Evolutionary conservation across 2,113 vertebrate species (phyloP), one percentile per base, ranked within the genome.

Genomic region (Cisticola juncidis): DNA sequence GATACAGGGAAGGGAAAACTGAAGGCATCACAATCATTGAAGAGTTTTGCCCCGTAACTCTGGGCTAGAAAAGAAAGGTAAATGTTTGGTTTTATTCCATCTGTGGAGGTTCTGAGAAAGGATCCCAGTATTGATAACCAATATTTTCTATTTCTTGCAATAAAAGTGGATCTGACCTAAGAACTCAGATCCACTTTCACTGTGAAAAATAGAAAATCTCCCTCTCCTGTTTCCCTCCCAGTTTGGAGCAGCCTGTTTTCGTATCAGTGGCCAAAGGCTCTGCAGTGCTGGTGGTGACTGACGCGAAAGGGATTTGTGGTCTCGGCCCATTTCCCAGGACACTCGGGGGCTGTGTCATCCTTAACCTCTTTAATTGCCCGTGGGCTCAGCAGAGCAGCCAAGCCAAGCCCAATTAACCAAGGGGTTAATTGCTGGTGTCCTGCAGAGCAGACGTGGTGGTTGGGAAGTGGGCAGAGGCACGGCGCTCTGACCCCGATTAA

Each of bases 331-430:
- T 92, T 95, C 73, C 81, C 71, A 42, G 81, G 33, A 22, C 36
- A 2, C n/a, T n/a, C 44, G 9, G 16, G 62, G 91, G 89, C 81
- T 94, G 89, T 56, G 81, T 95, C 94, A 95, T 94, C 96, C 86
- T 92, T 79, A 53, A 60, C 60, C 81, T 69, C 48, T 54, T 4
- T 78, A 50, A 60, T 62, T 78, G 35, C 16, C 56, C 7, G 4
- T 38, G 13, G 42, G 7, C 12, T 48, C 12, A 12, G 40, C n/a
- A 33, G 81, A 14, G 80, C 9, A 84, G 40, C 83, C 88, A 83
- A 94, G 6, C 17, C n/a, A n/a, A n/a, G n/a, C n/a, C n/a, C n/a
- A n/a, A n/a, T n/a, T n/a, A n/a, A n/a, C n/a, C n/a, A n/a, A n/a
- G 25, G 87, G 26, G 21, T 58, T 92, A 91, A 94, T 84, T 31